Evolutionary conservation across 2,888 invertebrate species (phyloP).

Genomic region (Graphium colonna): DNA sequence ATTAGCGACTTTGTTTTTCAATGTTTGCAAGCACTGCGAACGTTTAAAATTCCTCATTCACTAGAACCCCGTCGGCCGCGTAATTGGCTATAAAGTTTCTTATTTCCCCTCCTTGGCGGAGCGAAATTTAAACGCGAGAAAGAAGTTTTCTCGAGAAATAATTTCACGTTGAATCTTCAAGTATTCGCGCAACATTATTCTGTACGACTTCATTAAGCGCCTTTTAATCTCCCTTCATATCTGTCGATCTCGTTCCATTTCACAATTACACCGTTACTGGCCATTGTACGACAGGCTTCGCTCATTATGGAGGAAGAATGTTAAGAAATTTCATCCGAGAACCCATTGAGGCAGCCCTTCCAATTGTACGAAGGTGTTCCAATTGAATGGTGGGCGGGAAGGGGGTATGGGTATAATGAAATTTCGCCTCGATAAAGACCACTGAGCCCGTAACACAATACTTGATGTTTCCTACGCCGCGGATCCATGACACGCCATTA

Average conservation of each 20-base stretch:
- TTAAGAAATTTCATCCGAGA: conserved; percentile 79
- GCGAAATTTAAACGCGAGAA: conserved; percentile 25
- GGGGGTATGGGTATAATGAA: conserved; percentile 75
- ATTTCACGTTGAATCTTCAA: conserved; percentile 38
- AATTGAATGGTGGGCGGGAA: conserved; percentile 73
- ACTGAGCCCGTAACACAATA: conserved; percentile 76
- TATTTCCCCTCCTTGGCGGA: conserved; percentile 13
- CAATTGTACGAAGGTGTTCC: conserved; percentile 78
- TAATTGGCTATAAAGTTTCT: conserved; percentile 24
- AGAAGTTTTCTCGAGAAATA: conserved; percentile 28
- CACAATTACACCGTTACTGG: conserved; percentile 76
- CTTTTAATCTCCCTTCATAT: conserved; percentile 72
- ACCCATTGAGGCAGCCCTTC: conserved; percentile 76
- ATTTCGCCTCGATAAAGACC: conserved; percentile 76
- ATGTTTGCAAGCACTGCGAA: conserved; percentile 13
- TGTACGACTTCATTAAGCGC: conserved; percentile 61
- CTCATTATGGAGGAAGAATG: conserved; percentile 75
- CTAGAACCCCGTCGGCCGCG: conserved; percentile 19
- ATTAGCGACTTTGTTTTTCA: conserved; percentile 15
- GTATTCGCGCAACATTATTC: conserved; percentile 49
- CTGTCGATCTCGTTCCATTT: conserved; percentile 69
- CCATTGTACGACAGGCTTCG: conserved; percentile 71
- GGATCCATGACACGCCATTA: conserved; percentile 77
- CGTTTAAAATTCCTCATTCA: conserved; percentile 20
- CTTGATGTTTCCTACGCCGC: conserved; percentile 75